These are phyloP conservation scores for Apodemus speciosus DNA, from an alignment of 2,113 vertebrate species.

Conservation along the genomic window DNA sequence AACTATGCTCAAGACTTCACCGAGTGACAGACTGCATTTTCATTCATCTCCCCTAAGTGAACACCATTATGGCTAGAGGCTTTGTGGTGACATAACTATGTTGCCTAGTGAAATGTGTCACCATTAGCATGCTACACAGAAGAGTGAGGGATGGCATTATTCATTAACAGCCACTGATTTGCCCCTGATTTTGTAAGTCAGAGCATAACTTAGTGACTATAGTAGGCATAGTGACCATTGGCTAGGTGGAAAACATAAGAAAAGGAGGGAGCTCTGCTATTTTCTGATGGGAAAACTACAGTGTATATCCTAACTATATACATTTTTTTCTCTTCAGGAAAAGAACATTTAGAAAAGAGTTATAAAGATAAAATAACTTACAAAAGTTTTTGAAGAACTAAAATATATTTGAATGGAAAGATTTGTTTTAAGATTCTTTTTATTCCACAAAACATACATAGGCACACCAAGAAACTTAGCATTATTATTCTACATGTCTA, in stretches of 20 bases:
- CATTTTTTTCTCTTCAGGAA: conserved; percentile 14
- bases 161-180: conserved; percentile 27
- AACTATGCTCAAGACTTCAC: conserved; percentile 51
- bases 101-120: conserved; percentile 45
- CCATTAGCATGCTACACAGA: conserved; percentile 20
- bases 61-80: not conserved
- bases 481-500: not conserved
- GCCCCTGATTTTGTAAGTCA: not conserved
- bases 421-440: not conserved
- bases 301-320: not conserved
- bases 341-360: conserved; percentile 52
- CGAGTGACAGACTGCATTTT: conserved; percentile 10
- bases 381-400: conserved; percentile 23
- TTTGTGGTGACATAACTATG: not conserved
- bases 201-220: conserved; percentile 45
- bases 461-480: not conserved
- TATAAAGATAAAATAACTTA: not conserved
- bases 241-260: conserved; percentile 58
- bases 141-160: conserved; percentile 25
- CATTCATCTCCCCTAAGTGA: conserved; percentile 20
- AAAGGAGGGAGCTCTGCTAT: conserved; percentile 52
- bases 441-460: not conserved
- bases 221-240: not conserved
- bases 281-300: conserved; percentile 55
- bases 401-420: not conserved